Base-by-base conservation (phyloP, 2,888 invertebrate species). In the Yponomeuta sedellus region DNA sequence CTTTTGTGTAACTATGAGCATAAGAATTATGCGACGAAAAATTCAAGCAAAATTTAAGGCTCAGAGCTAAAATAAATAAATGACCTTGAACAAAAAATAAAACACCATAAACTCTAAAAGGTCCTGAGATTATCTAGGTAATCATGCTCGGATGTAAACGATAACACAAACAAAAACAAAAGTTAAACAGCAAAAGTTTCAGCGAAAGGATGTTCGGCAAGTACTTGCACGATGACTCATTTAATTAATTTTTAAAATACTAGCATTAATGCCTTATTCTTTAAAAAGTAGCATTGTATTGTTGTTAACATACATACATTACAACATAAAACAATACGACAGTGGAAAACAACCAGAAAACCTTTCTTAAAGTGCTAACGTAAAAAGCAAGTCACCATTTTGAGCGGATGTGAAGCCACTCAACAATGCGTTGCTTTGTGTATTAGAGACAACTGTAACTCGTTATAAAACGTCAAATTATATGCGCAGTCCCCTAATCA, bases 361-460 rank as follows among this genome's bases (percentile, higher is more conserved):
- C 28, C 56, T 12, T 52, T 12, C 39, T 28, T 40, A 66, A 34
- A 39, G 28, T 28, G 28, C 52, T 73, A 77, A 80, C 72, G 74
- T 77, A 83, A 86, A 86, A 82, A 81, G 85, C 86, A 88, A 88
- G 93, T 88, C 93, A 93, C 93, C 93, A 93, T 93, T 93, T 93
- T 93, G 93, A 93, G 91, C 92, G 92, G 91, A 91, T 87, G 86
- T 89, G 83, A 84, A 83, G 79, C 82, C 80, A 83, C 77, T 83
- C 79, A 85, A 90, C 88, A 88, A 88, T 83, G 88, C 86, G 82
- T 83, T 85, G 81, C 83, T 81, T 76, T 81, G 77, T 73, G 69
- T 73, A 75, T 72, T 73, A 65, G 57, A 65, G 12, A 56, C 44
- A 40, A 56, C 66, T 67, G 52, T 40, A 68, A 62, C n/a, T 64